Evolutionary conservation across 1,140 invertebrate species (phyloP).

Genomic region (Trichonephila clavata): DNA sequence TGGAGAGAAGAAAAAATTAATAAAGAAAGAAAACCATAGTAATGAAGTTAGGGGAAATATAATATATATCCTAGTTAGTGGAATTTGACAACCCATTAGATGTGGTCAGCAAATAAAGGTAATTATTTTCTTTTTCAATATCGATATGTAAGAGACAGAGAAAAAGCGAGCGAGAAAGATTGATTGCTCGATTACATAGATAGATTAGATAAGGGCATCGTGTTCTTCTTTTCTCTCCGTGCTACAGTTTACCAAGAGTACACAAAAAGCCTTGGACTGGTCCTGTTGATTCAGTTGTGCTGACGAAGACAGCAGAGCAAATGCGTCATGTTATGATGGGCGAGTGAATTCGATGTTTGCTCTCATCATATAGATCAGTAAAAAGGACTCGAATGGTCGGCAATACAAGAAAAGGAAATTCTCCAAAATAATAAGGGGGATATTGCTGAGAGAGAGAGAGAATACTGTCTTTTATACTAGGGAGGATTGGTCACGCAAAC

Average conservation of each 20-base stretch:
- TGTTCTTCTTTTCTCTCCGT: conserved; percentile 30
- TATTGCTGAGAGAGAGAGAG: too few relatives aligned
- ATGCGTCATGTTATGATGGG: conserved; percentile 53
- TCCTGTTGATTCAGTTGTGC: conserved; percentile 58
- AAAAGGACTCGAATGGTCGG: conserved; percentile 39
- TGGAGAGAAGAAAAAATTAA: background rate
- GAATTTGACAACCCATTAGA: conserved; percentile 5
- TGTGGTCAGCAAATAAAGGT: background rate
- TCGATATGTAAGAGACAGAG: conserved; percentile 13
- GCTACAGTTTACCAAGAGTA: conserved; percentile 39
- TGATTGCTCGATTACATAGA: conserved; percentile 33
- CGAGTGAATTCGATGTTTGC: conserved; percentile 44
- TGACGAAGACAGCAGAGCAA: conserved; percentile 55
- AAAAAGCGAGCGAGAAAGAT: conserved; percentile 37
- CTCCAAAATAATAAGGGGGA: conserved; percentile 39
- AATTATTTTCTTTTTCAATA: conserved; percentile 30
- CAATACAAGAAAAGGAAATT: conserved; percentile 53
- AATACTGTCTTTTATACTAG: background rate
- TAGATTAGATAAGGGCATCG: conserved; percentile 31
- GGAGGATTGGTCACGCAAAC: conserved; percentile 22
- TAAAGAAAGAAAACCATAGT: background rate
- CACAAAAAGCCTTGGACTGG: conserved; percentile 9
- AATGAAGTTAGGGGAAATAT: background rate
- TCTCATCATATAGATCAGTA: conserved; percentile 51
- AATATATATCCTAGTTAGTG: background rate